phyloP scores from a whole-genome alignment of 2,888 invertebrate genomes.

The Troides aeacus region DNA sequence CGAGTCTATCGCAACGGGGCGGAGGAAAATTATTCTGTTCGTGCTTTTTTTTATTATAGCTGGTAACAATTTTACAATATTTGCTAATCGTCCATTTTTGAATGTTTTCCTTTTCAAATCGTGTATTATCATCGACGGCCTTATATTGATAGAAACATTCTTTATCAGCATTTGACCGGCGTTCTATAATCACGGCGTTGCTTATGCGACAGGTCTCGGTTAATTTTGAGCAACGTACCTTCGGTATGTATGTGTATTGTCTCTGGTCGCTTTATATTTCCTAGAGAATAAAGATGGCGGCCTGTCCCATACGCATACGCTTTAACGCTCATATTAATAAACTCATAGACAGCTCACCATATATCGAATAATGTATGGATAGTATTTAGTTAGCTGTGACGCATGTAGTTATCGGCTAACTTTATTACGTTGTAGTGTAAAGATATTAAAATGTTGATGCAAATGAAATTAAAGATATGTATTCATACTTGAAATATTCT shows the following conservation, averaged over 20 bases:
- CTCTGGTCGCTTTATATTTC: neutral
- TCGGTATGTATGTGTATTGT: neutral
- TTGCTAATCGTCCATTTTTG: slow-evolving; percentile 51
- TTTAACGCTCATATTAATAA: too few relatives aligned
- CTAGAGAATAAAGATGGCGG: slow-evolving; percentile 37
- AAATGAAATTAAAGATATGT: too few relatives aligned
- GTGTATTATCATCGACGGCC: slow-evolving; percentile 45
- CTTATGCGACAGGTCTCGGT: slow-evolving; percentile 30
- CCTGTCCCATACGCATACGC: slow-evolving; percentile 34
- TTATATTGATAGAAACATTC: slow-evolving; percentile 38
- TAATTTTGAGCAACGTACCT: slow-evolving; percentile 30
- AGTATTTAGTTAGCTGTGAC: too few relatives aligned
- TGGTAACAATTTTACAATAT: slow-evolving; percentile 46
- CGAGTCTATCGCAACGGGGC: neutral
- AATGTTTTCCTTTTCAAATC: slow-evolving; percentile 45
- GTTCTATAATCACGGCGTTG: slow-evolving; percentile 23
- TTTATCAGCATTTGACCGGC: slow-evolving; percentile 38
- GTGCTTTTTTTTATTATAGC: slow-evolving; percentile 41
- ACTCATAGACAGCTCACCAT: too few relatives aligned
- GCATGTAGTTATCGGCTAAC: too few relatives aligned
- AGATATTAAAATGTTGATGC: too few relatives aligned
- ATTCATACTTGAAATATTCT: too few relatives aligned
- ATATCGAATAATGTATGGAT: too few relatives aligned
- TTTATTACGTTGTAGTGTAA: too few relatives aligned
- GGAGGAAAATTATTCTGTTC: neutral